phyloP scores from a whole-genome alignment of 2,888 invertebrate species.

The Leucoptera coffeella region DNA sequence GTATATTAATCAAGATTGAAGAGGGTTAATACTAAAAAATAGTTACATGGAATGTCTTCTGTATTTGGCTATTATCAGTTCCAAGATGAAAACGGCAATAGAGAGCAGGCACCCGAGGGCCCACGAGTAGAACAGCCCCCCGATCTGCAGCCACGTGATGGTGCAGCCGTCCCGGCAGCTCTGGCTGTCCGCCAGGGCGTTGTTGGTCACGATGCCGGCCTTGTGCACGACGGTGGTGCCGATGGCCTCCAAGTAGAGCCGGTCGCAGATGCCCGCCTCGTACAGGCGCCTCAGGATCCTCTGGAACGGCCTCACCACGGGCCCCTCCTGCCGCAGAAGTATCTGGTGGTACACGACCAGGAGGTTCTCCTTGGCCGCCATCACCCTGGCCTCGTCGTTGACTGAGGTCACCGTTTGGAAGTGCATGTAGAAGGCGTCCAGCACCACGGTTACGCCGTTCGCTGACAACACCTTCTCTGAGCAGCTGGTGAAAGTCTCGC shows the following conservation, averaged over 20 bases:
- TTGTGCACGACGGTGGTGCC: slow-evolving; percentile 18
- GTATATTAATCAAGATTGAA: too few relatives aligned
- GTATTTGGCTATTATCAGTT: too few relatives aligned
- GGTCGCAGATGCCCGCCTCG: slow-evolving; percentile 25
- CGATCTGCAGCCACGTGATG: slow-evolving; percentile 17
- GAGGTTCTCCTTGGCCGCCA: slow-evolving; percentile 16
- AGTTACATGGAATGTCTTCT: too few relatives aligned
- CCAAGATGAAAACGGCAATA: slow-evolving; percentile 15
- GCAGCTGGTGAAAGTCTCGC: slow-evolving; percentile 16
- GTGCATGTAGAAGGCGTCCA: slow-evolving; percentile 15
- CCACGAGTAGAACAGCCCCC: slow-evolving; percentile 23
- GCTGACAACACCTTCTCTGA: slow-evolving; percentile 10
- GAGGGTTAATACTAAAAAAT: too few relatives aligned
- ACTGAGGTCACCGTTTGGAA: slow-evolving; percentile 19
- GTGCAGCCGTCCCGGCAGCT: slow-evolving; percentile 23
- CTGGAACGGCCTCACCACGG: slow-evolving; percentile 13
- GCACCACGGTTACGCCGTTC: slow-evolving; percentile 18
- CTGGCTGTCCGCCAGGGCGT: slow-evolving; percentile 20
- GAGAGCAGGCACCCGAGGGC: slow-evolving; percentile 18
- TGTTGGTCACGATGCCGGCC: slow-evolving; percentile 14
- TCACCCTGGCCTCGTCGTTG: slow-evolving; percentile 20
- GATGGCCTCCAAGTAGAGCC: slow-evolving; percentile 19
- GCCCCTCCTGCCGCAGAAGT: slow-evolving; percentile 16
- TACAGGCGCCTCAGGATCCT: slow-evolving; percentile 14
- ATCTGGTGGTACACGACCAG: slow-evolving; percentile 27